Conservation (phyloP, 1,140 invertebrate species). For the Ladona fulva region DNA sequence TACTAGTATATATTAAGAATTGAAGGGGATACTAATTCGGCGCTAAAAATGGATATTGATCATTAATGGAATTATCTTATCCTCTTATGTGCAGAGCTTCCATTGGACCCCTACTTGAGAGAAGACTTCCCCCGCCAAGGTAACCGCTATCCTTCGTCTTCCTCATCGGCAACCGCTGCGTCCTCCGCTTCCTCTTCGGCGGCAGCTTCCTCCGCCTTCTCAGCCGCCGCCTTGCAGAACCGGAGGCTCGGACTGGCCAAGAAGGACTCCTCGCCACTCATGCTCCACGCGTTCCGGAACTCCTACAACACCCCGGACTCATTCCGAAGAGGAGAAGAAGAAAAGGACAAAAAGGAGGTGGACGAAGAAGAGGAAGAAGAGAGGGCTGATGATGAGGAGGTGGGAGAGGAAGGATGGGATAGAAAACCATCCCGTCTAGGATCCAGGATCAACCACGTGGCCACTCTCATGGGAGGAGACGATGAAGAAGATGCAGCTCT, state of each 20-base stretch:
- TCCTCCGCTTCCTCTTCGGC: not conserved
- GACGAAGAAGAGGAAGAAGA: constrained; percentile 14
- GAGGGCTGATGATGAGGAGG: not conserved
- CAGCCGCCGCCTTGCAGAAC: not conserved
- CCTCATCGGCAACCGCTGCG: not conserved
- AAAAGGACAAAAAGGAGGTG: constrained; percentile 29
- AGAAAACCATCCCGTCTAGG: constrained; percentile 8
- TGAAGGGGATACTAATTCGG: no score
- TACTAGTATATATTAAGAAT: no score
- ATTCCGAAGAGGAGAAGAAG: constrained; percentile 40
- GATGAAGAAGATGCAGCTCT: not conserved
- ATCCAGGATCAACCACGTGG: not conserved
- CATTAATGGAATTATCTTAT: not conserved
- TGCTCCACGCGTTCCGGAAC: constrained; percentile 28
- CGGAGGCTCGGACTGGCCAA: not conserved
- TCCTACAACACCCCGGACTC: constrained; percentile 42
- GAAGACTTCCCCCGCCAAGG: not conserved
- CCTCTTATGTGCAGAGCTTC: not conserved
- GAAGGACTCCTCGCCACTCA: not conserved
- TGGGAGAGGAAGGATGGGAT: not conserved
- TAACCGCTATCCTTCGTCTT: not conserved
- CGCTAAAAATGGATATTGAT: no score
- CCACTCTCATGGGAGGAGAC: not conserved
- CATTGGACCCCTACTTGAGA: not conserved
- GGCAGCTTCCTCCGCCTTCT: not conserved